Evolutionary conservation across 2,113 vertebrate species (phyloP), one percentile per base, ranked within the genome.

Genomic region (Vidua chalybeata): DNA sequence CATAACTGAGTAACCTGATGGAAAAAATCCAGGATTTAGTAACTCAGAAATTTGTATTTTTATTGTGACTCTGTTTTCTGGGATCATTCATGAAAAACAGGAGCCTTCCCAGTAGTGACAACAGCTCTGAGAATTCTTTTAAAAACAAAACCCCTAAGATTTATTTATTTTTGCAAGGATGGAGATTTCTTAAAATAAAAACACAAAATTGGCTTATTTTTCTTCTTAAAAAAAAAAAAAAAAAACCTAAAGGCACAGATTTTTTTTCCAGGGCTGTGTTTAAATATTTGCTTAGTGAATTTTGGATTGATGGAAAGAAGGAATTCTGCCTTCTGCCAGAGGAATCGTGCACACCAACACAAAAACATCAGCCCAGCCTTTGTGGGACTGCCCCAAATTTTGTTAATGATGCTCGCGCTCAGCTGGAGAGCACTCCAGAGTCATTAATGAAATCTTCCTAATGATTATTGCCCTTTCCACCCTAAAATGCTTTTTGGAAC

Each of bases 381-480:
- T 62, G 33, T 55, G 63, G 46, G 46, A 11, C 61, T 26, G 79
- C 86, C 89, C 87, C 41, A 62, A 69, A 69, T 59, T 58, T 46
- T 41, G 17, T 56, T 45, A 49, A 72, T 17, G 49, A 30, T 26
- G 35, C 90, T 83, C 5, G 0, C 66, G 88, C 91, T 91, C 80
- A 89, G 78, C 87, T 94, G 91, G 93, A 72, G 49, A 91, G n/a
- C n/a, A 21, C n/a, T 13, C 31, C 33, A 45, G 20, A 73, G 59
- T 89, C 67, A 59, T 91, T 90, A 90, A 78, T 37, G 55, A 91
- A 83, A 67, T 43, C 51, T 73, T 68, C 69, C 58, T 94, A 88
- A 95, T 74, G 62, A 86, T 41, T 58, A 2, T 18, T 30, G 63
- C 43, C 71, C 82, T 76, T 58, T 30, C 33, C 31, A 5, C 48